Conservation (phyloP, 2,888 invertebrate genomes). For the Petrolisthes manimaculis region DNA sequence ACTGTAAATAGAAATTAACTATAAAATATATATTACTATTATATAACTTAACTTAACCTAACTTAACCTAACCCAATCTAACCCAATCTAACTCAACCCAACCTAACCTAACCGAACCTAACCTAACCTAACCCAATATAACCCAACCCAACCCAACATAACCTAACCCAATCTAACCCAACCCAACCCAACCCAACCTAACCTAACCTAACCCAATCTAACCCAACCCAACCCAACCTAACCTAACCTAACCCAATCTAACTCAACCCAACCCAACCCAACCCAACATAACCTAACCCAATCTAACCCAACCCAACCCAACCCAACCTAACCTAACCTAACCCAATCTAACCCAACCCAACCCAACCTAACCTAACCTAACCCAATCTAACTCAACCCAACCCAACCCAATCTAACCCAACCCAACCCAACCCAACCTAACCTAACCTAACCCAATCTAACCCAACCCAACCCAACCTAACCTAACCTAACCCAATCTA, state of each 20-base stretch:
- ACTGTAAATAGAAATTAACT: too few species aligned
- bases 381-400: constrained; percentile 15
- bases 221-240: constrained; percentile 18
- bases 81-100: too few species aligned
- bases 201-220: constrained; percentile 15
- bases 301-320: constrained; percentile 8
- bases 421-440: constrained; percentile 13
- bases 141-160: too few species aligned
- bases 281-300: too few species aligned
- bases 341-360: constrained; percentile 15
- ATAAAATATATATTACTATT: too few species aligned
- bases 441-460: constrained; percentile 2
- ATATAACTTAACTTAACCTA: too few species aligned
- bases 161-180: neutral
- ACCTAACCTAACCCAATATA: too few species aligned
- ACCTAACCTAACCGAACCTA: too few species aligned
- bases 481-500: constrained; percentile 10
- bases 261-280: constrained; percentile 26
- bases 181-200: neutral
- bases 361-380: constrained; percentile 10
- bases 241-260: constrained; percentile 15
- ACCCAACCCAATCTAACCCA: constrained; percentile 14
- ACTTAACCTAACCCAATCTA: too few species aligned
- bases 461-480: constrained; percentile 18
- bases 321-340: constrained; percentile 21